Percentiles rank a stretch among this genome's conserved stretches.
These are phyloP conservation scores for Microctenopoma steveboyesi DNA, from an alignment of 2,797 vertebrate species.

Conservation along the genomic window DNA sequence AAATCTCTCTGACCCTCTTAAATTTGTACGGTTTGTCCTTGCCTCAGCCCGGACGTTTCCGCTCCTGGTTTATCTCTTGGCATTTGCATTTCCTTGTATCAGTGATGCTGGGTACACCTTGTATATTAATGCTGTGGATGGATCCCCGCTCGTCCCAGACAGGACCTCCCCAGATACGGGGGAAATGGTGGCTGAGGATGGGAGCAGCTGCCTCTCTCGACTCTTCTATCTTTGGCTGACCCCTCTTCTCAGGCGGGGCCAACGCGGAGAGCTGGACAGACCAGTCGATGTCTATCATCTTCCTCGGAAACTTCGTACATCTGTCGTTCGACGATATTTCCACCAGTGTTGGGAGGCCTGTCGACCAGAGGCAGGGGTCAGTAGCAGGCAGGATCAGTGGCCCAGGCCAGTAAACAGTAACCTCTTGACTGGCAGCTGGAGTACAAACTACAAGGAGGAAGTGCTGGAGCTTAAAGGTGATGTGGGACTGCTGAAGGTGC, in stretches of 20 bases:
- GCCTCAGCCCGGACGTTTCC: slow-evolving; percentile 79
- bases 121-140: slow-evolving; percentile 78
- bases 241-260: slow-evolving; percentile 88
- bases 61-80: slow-evolving; percentile 84
- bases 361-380: slow-evolving; percentile 13
- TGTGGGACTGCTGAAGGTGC: slow-evolving; percentile 80
- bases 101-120: slow-evolving; percentile 59
- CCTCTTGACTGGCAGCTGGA: slow-evolving; percentile 63
- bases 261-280: slow-evolving; percentile 81
- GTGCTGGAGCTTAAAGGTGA: slow-evolving; percentile 40
- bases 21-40: slow-evolving; percentile 80
- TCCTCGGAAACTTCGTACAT: slow-evolving; percentile 84
- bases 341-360: slow-evolving; percentile 84
- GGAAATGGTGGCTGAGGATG: slow-evolving; percentile 88
- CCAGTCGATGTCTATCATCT: slow-evolving; percentile 87
- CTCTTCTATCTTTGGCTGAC: slow-evolving; percentile 93
- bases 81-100: slow-evolving; percentile 80
- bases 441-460: slow-evolving; percentile 52
- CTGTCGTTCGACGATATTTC: slow-evolving; percentile 80
- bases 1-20: slow-evolving; percentile 69
- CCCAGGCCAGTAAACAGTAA: slow-evolving; percentile 53
- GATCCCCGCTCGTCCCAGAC: slow-evolving; percentile 77
- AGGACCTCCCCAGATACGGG: slow-evolving; percentile 45
- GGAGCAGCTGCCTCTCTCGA: slow-evolving; percentile 88
- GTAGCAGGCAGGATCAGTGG: slow-evolving; percentile 33